Evolutionary conservation across 2,888 invertebrate genomes (phyloP).

Genomic region (Rugalucina vietnamica): DNA sequence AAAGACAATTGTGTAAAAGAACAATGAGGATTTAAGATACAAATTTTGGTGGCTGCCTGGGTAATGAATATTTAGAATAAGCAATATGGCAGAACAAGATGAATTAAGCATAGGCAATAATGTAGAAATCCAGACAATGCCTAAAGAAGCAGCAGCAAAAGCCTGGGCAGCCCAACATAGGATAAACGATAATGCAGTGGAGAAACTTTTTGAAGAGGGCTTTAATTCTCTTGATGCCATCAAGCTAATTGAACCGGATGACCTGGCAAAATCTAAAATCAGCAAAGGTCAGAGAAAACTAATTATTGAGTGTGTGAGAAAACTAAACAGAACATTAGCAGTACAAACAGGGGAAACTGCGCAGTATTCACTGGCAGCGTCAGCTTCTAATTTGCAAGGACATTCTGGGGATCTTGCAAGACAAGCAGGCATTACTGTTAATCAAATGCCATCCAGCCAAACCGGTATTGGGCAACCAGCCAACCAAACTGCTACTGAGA

Average conservation of each 20-base stretch:
- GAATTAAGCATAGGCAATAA: no score
- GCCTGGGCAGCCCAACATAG: background rate
- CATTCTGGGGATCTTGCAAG: no score
- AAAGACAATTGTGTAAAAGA: no score
- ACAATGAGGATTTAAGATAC: no score
- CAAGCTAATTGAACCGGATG: background rate
- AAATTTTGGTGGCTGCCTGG: no score
- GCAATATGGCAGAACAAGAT: no score
- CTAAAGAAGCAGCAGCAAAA: background rate
- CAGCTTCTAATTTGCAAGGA: no score
- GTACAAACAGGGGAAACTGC: background rate
- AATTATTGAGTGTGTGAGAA: background rate
- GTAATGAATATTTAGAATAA: no score
- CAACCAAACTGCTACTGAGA: background rate
- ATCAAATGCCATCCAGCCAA: background rate
- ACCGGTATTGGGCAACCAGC: background rate
- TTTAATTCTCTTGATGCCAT: background rate
- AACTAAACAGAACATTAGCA: background rate
- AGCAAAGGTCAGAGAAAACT: background rate
- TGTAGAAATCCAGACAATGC: background rate
- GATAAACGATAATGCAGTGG: background rate
- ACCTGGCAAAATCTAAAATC: background rate
- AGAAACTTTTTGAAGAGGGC: background rate
- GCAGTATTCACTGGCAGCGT: no score
- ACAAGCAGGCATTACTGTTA: no score